These are phyloP conservation scores for Lepus timidus DNA, from an alignment of 2,113 vertebrate species.

Conservation along the genomic window DNA sequence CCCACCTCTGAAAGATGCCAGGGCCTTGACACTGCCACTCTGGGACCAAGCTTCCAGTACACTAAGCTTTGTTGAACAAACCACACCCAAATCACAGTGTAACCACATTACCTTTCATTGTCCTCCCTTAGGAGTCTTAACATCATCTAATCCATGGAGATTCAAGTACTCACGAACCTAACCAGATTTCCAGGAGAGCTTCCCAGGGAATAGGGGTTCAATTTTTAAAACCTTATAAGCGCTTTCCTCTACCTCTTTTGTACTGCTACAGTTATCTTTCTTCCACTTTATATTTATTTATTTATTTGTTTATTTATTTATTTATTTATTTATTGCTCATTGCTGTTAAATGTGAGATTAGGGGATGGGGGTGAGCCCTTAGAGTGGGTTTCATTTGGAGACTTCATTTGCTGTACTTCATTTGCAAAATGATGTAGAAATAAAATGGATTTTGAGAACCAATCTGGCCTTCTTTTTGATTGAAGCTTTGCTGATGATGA, in stretches of 20 bases:
- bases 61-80: no score
- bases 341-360: background rate
- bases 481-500: background rate
- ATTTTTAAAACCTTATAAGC: background rate
- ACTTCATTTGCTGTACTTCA: background rate
- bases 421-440: slow-evolving; percentile 40
- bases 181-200: background rate
- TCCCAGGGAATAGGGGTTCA: background rate
- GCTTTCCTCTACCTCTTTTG: background rate
- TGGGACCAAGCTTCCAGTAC: no score
- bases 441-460: background rate
- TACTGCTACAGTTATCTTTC: background rate
- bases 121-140: background rate
- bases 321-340: background rate
- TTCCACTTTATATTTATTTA: background rate
- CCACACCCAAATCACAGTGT: no score
- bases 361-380: accelerated
- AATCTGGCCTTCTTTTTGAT: background rate
- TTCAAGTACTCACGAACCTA: background rate
- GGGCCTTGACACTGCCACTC: no score
- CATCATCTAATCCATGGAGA: background rate
- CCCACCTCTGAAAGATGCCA: no score
- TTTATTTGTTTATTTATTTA: background rate
- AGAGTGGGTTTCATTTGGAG: background rate
- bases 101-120: background rate